Percentiles rank a stretch among this genome's conserved stretches.
These are phyloP conservation scores for Diarsia rubi DNA, from an alignment of 2,888 invertebrate species.

Conservation along the genomic window DNA sequence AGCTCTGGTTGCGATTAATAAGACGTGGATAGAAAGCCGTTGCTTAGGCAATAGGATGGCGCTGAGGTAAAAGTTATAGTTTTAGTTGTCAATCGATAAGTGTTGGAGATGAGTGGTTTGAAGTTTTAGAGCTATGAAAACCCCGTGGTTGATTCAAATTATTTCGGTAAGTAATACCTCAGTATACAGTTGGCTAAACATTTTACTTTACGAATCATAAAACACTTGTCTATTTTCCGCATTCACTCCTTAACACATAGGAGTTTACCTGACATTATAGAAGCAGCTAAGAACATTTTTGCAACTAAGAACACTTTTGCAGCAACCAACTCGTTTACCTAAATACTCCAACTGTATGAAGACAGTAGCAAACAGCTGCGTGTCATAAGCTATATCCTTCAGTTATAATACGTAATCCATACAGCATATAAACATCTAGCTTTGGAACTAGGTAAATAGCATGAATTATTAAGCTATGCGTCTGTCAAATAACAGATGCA, in stretches of 20 bases:
- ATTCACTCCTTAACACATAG: not conserved
- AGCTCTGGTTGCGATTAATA: constrained; percentile 3
- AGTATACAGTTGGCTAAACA: not conserved
- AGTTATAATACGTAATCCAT: not conserved
- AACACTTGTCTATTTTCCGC: not conserved
- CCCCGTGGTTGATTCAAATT: not conserved
- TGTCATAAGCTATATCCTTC: not conserved
- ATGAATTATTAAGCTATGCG: constrained; percentile 50
- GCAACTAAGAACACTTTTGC: too few species aligned
- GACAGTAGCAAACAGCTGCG: not conserved
- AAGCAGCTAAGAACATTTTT: too few species aligned
- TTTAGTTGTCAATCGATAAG: not conserved
- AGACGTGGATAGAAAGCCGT: not conserved
- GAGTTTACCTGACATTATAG: too few species aligned
- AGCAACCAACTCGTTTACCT: too few species aligned
- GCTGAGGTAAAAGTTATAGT: not conserved
- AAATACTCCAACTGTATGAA: not conserved
- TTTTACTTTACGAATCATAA: not conserved
- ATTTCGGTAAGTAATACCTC: not conserved
- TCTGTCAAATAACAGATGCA: constrained; percentile 45
- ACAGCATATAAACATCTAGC: not conserved
- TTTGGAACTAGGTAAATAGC: constrained; percentile 26
- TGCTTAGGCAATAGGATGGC: not conserved
- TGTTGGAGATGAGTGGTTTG: not conserved
- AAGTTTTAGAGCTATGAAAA: not conserved